Evolutionary conservation across 2,797 vertebrate genomes (phyloP).

Genomic region (Pseudochromis fuscus): DNA sequence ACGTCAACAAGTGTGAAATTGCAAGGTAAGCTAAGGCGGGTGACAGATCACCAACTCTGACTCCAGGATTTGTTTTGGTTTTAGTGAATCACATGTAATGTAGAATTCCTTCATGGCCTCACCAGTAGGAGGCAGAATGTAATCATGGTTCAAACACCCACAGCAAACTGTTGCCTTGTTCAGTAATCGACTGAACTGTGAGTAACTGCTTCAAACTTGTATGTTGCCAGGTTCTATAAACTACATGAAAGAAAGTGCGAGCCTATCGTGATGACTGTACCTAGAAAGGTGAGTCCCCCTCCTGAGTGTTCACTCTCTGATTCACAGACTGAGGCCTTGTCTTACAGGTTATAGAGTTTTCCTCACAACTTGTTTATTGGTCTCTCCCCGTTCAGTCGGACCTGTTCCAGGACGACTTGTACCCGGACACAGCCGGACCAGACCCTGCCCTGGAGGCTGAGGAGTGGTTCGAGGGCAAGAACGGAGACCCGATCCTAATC

Average conservation of each 20-base stretch:
- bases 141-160: not conserved
- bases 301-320: not conserved
- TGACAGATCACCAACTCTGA: not conserved
- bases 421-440: conserved; percentile 94
- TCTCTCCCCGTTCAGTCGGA: conserved; percentile 87
- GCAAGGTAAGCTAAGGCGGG: conserved; percentile 86
- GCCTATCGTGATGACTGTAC: conserved; percentile 98
- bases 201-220: conserved; percentile 48
- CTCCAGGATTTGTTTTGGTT: not conserved
- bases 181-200: not conserved
- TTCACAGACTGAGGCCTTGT: not conserved
- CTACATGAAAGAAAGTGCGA: conserved; percentile 98
- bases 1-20: conserved; percentile 99
- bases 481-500: conserved; percentile 93
- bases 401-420: conserved; percentile 98
- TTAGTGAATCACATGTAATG: not conserved
- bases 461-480: conserved; percentile 97
- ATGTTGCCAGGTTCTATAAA: conserved; percentile 92
- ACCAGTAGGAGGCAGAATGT: conserved; percentile 73
- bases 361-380: conserved; percentile 20
- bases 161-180: conserved; percentile 3
- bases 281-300: conserved; percentile 92
- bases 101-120: conserved; percentile 8
- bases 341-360: not conserved
- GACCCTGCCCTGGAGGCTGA: conserved; percentile 93